Conservation (phyloP, 2,113 vertebrate genomes). For the Leucopternis melanops region DNA sequence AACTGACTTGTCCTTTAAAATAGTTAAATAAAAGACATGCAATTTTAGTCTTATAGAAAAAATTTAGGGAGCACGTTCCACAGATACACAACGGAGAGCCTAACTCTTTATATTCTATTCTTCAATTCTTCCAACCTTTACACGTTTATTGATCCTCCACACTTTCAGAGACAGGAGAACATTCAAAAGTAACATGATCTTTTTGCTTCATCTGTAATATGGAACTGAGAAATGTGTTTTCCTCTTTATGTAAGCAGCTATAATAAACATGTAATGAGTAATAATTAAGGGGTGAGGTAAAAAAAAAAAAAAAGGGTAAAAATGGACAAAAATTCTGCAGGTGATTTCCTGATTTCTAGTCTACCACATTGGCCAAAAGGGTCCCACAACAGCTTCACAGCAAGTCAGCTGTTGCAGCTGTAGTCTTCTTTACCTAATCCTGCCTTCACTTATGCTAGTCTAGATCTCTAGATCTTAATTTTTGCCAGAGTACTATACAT, state of each 20-base stretch:
- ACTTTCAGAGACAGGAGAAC: neutral
- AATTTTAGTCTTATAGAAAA: neutral
- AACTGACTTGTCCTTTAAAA: neutral
- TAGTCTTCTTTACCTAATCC: neutral
- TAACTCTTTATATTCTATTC: neutral
- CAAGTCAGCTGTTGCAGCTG: neutral
- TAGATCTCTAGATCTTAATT: neutral
- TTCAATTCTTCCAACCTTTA: neutral
- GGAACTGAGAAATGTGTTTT: neutral
- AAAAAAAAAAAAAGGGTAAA: neutral
- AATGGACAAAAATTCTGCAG: neutral
- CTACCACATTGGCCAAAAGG: neutral
- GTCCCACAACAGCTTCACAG: neutral
- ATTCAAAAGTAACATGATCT: neutral
- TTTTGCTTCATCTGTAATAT: neutral
- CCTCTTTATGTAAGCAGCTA: neutral
- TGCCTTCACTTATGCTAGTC: neutral
- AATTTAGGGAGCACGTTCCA: neutral
- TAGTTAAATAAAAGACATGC: neutral
- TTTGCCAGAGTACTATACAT: neutral
- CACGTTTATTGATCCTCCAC: neutral
- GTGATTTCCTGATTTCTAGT: neutral
- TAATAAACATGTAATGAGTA: neutral
- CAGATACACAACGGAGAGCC: neutral
- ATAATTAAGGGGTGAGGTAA: neutral